Percentiles rank a stretch among this genome's conserved stretches.
These are phyloP conservation scores for Dynastes tityus DNA, from an alignment of 2,888 invertebrate genomes.

Conservation along the genomic window DNA sequence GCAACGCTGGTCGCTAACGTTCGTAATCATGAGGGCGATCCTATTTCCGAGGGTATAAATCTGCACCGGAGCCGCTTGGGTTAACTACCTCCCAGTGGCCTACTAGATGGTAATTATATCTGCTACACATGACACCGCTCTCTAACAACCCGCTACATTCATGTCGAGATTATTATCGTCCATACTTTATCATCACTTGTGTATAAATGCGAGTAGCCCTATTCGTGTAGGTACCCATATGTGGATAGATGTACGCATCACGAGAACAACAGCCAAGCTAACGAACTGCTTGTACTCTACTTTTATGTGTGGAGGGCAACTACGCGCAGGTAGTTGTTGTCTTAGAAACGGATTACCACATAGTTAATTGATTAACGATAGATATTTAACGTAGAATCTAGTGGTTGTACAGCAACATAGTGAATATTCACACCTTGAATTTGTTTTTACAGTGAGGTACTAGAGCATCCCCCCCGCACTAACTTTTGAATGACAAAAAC, in stretches of 20 bases:
- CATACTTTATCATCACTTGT: slow-evolving; percentile 47
- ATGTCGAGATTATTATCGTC: slow-evolving; percentile 49
- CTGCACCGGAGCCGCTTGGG: slow-evolving; percentile 67
- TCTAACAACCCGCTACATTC: slow-evolving; percentile 56
- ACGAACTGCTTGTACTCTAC: slow-evolving; percentile 5
- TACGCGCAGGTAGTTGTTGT: too few species aligned
- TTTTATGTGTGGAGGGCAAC: not conserved
- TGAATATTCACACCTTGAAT: too few species aligned
- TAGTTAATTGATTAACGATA: too few species aligned
- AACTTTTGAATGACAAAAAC: too few species aligned
- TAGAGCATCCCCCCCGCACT: too few species aligned
- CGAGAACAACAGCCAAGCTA: not conserved
- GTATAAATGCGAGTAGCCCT: slow-evolving; percentile 23
- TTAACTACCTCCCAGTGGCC: slow-evolving; percentile 71
- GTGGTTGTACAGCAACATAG: too few species aligned
- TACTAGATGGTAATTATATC: slow-evolving; percentile 70
- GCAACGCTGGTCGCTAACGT: slow-evolving; percentile 17
- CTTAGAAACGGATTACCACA: too few species aligned
- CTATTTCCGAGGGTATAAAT: slow-evolving; percentile 68
- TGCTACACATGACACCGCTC: slow-evolving; percentile 68
- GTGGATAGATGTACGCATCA: not conserved
- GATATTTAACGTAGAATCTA: too few species aligned
- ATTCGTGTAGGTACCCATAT: not conserved
- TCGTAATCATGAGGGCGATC: slow-evolving; percentile 62
- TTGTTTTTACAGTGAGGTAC: too few species aligned